These are phyloP conservation scores for Dendrolimus punctatus DNA, from an alignment of 1,140 invertebrate species.

Conservation along the genomic window DNA sequence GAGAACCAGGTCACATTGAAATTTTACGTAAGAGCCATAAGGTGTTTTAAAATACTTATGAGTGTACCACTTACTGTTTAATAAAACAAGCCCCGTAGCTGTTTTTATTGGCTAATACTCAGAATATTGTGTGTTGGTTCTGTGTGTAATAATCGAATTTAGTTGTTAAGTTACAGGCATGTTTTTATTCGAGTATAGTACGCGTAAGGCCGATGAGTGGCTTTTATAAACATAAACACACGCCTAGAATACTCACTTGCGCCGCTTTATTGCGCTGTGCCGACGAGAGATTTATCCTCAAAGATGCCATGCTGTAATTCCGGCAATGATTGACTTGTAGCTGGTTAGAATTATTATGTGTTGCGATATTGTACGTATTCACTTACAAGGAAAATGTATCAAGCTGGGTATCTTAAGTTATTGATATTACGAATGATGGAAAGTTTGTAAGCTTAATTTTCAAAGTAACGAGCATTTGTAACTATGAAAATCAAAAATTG, in stretches of 20 bases:
- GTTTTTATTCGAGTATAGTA: conserved; percentile 42
- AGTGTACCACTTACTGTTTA: neutral
- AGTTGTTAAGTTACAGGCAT: conserved; percentile 20
- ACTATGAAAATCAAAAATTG: too few relatives aligned
- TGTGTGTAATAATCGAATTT: conserved; percentile 9
- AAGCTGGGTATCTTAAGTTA: too few relatives aligned
- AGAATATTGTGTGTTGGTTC: neutral
- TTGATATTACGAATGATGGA: too few relatives aligned
- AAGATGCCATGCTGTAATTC: conserved; percentile 14
- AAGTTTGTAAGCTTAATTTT: too few relatives aligned
- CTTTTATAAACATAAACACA: conserved; percentile 48
- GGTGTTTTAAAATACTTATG: conserved; percentile 16
- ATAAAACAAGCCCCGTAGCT: neutral
- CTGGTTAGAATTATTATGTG: conserved; percentile 6
- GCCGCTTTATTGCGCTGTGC: conserved; percentile 19
- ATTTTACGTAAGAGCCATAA: conserved; percentile 26
- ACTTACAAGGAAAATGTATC: neutral
- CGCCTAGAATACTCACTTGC: conserved; percentile 18
- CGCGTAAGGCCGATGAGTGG: conserved; percentile 39
- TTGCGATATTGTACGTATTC: neutral
- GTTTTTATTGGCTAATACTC: neutral
- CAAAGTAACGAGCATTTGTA: too few relatives aligned
- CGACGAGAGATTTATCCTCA: conserved; percentile 49
- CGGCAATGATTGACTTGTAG: conserved; percentile 25
- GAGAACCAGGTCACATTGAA: conserved; percentile 31